Conservation (phyloP, 2,888 invertebrate species). For the Mesopsocus fuscifrons region DNA sequence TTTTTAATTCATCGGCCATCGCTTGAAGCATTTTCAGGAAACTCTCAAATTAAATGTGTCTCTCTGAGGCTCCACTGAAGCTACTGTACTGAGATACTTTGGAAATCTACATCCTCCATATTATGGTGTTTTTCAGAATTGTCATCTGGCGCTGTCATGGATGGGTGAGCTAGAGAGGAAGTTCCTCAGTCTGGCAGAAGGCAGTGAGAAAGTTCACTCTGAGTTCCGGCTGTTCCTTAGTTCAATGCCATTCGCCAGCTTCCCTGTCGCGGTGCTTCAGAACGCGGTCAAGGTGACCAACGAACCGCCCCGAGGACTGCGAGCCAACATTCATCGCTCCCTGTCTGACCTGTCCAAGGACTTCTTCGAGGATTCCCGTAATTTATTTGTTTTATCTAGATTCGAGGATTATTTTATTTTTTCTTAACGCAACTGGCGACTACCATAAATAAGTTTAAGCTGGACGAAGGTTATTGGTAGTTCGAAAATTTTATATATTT, state of each 20-base stretch:
- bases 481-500: not conserved
- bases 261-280: constrained; percentile 81
- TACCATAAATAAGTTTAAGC: too few species aligned
- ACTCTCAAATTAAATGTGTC: too few species aligned
- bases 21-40: too few species aligned
- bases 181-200: constrained; percentile 49
- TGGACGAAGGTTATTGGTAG: not conserved
- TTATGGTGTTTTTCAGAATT: too few species aligned
- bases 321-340: constrained; percentile 72
- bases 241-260: constrained; percentile 70
- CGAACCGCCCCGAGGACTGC: constrained; percentile 81
- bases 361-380: constrained; percentile 66
- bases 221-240: constrained; percentile 73
- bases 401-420: not conserved
- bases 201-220: constrained; percentile 40
- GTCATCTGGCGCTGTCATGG: constrained; percentile 87
- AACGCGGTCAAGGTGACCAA: constrained; percentile 89
- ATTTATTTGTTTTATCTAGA: constrained; percentile 18
- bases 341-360: constrained; percentile 55
- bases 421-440: too few species aligned
- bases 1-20: too few species aligned
- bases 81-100: too few species aligned
- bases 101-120: not conserved
- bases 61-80: too few species aligned
- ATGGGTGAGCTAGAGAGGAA: constrained; percentile 67